Base-by-base conservation (phyloP, 2,113 vertebrate genomes). In the Notothenia coriiceps region DNA sequence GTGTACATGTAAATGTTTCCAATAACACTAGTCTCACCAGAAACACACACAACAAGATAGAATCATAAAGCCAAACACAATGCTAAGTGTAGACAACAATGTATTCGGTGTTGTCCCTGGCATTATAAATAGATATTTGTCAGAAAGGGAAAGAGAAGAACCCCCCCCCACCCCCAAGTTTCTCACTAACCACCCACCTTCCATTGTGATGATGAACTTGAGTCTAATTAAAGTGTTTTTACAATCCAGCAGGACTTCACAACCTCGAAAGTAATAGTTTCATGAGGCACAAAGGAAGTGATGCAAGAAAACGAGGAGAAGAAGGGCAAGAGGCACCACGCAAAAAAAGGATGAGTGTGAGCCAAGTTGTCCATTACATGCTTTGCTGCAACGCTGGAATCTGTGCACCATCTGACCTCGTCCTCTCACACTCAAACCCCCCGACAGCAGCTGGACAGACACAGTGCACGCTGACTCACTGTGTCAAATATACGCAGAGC, bases 341-440 rank as follows among this genome's bases (percentile, higher is more conserved):
- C 29, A 7, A 46, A 35, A 70, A 50, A 49, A 51, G 57, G 44
- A 56, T 1, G 74, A 73, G 56, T 5, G n/a, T 60, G 70, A 35
- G 88, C 88, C 87, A 90, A 93, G 71, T 74, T 73, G 66, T 82
- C 80, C 88, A 91, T 93, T 92, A 90, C 87, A 91, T 86, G 93
- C 91, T 87, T 86, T 89, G 62, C 81, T 94, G 93, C 82, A 89
- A 56, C 76, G 62, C 56, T 86, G 91, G 90, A 94, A 93, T 94
- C 86, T 74, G 69, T 77, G 87, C 83, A 75, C 85, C 83, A 80
- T 17, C 77, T 70, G 89, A 88, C 87, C 90, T 80, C 54, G 29
- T 60, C 50, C 57, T 60, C 49, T 43, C 77, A 11, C 22, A 8
- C 62, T 56, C 18, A 11, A 43, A 62, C 72, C 22, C n/a, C 9